Percentiles rank a stretch among this genome's conserved stretches.
Conservation (phyloP, 2,888 invertebrate species). For the Caenorhabditis macrosperma region DNA sequence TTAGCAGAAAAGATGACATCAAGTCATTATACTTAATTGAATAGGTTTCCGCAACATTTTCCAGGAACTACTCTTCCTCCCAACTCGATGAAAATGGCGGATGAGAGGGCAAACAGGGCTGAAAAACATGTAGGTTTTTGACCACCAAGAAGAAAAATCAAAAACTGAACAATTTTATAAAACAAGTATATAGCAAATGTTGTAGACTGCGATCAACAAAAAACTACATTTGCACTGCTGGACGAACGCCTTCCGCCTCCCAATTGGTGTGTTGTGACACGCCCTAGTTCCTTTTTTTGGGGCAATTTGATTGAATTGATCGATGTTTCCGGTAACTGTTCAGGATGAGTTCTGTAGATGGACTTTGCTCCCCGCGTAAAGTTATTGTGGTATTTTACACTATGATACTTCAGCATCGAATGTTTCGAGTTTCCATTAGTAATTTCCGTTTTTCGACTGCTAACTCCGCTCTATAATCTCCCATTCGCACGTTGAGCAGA, state of each 20-base stretch:
- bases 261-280: conserved; percentile 26
- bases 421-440: not conserved
- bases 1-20: conserved; percentile 35
- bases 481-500: not conserved
- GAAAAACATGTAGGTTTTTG: no score
- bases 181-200: conserved; percentile 41
- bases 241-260: conserved; percentile 9
- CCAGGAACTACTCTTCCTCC: conserved; percentile 43
- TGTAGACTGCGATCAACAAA: conserved; percentile 23
- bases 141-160: not conserved
- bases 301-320: not conserved
- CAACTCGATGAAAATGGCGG: not conserved
- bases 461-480: no score
- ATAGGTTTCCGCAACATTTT: conserved; percentile 15
- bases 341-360: no score
- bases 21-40: conserved; percentile 28
- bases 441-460: not conserved
- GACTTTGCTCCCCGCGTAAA: no score
- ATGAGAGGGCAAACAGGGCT: not conserved
- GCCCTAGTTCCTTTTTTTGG: conserved; percentile 3
- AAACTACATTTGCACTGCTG: conserved; percentile 33
- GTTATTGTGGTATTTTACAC: no score
- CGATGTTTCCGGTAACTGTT: not conserved
- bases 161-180: conserved; percentile 22
- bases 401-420: no score